These are phyloP conservation scores for Hystrix cristata DNA, from an alignment of 2,113 vertebrate species.

Conservation along the genomic window DNA sequence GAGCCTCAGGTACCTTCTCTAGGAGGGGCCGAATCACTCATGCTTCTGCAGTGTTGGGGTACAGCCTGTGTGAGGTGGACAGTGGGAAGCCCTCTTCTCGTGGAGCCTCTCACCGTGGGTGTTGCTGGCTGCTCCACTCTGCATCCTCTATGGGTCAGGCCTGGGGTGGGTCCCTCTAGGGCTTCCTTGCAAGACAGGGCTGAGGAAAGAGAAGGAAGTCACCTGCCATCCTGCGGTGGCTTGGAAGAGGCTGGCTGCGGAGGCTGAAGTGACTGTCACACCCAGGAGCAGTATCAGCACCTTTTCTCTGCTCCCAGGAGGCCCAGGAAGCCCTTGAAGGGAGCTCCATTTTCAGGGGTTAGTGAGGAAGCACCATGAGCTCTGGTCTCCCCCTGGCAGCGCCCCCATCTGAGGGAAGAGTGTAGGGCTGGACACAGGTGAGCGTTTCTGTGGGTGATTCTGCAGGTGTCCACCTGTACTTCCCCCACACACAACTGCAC, in stretches of 20 bases:
- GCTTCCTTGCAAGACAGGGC: not conserved
- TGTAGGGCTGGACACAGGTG: not conserved
- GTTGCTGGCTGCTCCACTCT: too few relatives aligned
- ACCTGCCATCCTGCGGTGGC: too few relatives aligned
- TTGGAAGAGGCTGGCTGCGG: not conserved
- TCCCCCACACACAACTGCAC: not conserved
- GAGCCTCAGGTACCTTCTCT: not conserved
- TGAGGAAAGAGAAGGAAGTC: not conserved
- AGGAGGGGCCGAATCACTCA: not conserved
- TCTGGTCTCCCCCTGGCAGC: constrained; percentile 22
- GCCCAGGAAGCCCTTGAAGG: constrained; percentile 58
- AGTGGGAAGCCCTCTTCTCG: too few relatives aligned
- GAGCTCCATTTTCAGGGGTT: constrained; percentile 87
- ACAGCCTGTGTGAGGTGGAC: not conserved
- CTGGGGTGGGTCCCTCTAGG: not conserved
- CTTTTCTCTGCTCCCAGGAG: not conserved
- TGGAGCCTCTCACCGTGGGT: accelerated
- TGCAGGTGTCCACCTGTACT: not conserved
- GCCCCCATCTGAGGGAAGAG: constrained; percentile 43
- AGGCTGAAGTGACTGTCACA: not conserved
- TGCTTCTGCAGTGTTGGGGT: too few relatives aligned
- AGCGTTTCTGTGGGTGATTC: not conserved
- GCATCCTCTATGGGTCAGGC: not conserved
- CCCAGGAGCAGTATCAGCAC: not conserved
- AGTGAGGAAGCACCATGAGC: constrained; percentile 69